Evolutionary conservation across 1,140 invertebrate genomes (phyloP).

Genomic region (Tenebrio molitor): DNA sequence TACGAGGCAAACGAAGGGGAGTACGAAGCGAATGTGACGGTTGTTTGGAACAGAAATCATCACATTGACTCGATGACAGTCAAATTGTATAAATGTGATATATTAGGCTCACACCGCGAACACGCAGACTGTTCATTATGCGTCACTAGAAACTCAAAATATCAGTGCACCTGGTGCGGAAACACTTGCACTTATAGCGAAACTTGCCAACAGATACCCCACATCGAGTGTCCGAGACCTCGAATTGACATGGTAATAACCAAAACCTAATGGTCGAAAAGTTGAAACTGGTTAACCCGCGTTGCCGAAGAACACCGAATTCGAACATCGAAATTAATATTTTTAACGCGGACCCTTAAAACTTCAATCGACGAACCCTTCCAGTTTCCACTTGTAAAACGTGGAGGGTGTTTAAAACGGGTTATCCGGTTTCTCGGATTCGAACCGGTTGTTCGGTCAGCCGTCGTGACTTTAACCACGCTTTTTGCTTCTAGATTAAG

Average conservation of each 20-base stretch:
- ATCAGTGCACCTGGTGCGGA: conserved; percentile 93
- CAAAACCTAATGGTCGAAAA: too few species aligned
- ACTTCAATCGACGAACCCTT: too few species aligned
- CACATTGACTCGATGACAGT: conserved; percentile 92
- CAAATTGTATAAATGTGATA: conserved; percentile 94
- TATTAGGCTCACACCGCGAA: conserved; percentile 90
- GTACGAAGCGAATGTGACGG: conserved; percentile 89
- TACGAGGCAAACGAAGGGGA: conserved; percentile 89
- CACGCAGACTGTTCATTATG: conserved; percentile 96
- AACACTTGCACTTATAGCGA: conserved; percentile 88
- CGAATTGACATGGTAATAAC: conserved; percentile 87
- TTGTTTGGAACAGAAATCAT: conserved; percentile 94
- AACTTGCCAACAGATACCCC: conserved; percentile 79
- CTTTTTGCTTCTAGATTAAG: conserved; percentile 79
- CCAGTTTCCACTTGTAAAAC: too few species aligned
- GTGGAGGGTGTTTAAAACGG: too few species aligned
- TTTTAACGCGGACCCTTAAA: too few species aligned
- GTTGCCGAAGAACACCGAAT: too few species aligned
- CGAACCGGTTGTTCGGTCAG: too few species aligned
- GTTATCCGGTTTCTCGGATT: too few species aligned
- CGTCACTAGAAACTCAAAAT: conserved; percentile 88
- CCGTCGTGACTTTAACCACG: not conserved
- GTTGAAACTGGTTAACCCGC: too few species aligned
- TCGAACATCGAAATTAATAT: too few species aligned
- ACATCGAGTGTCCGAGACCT: conserved; percentile 90